Percentiles rank a stretch among this genome's conserved stretches.
Conservation (phyloP, 2,888 invertebrate species). For the Andrena camellia region DNA sequence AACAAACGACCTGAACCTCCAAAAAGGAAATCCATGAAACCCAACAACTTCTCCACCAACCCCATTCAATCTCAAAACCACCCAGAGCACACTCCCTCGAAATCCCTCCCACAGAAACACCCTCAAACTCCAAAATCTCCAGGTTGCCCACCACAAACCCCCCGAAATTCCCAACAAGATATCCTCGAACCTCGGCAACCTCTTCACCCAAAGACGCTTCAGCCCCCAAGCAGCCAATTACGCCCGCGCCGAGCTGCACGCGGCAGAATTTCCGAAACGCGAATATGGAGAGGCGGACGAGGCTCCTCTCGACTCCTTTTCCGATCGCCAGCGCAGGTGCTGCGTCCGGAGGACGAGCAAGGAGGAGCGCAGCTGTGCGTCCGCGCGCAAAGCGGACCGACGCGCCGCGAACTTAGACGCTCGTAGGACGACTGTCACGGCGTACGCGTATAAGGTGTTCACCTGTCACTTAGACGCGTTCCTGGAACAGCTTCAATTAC, state of each 20-base stretch:
- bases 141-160: background rate
- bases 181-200: background rate
- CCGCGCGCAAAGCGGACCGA: slow-evolving; percentile 4
- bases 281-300: slow-evolving; percentile 43
- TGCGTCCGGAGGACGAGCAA: slow-evolving; percentile 9
- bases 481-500: slow-evolving; percentile 82
- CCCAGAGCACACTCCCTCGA: no score
- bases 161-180: background rate
- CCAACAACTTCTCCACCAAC: no score
- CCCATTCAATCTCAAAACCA: no score
- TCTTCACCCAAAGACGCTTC: background rate
- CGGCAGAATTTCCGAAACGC: slow-evolving; percentile 53
- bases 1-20: no score
- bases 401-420: slow-evolving; percentile 23
- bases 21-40: no score
- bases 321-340: slow-evolving; percentile 36
- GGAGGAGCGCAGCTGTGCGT: slow-evolving; percentile 51
- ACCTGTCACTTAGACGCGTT: slow-evolving; percentile 81
- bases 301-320: slow-evolving; percentile 33
- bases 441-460: slow-evolving; percentile 80
- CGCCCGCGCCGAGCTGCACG: slow-evolving; percentile 21
- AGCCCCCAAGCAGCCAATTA: slow-evolving; percentile 33
- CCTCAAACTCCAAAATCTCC: no score
- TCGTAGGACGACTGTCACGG: slow-evolving; percentile 68
- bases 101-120: no score